Evolutionary conservation across 2,888 invertebrate genomes (phyloP).

Genomic region (Carabus problematicus): DNA sequence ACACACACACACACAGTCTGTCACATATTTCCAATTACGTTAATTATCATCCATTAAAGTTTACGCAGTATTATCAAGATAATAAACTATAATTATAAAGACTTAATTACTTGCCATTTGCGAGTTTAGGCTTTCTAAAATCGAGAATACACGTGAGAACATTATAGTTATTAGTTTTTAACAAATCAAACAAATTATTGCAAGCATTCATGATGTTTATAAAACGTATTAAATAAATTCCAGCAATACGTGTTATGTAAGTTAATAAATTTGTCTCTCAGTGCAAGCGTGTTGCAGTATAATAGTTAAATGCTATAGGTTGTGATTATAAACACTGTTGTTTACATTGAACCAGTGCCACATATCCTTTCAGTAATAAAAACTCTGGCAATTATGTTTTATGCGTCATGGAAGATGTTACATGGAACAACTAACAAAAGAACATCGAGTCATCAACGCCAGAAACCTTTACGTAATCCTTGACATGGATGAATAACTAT

Average conservation of each 20-base stretch:
- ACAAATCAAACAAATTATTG: too few species aligned
- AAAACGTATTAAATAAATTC: too few species aligned
- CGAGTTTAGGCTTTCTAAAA: conserved; percentile 26
- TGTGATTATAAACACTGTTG: conserved; percentile 23
- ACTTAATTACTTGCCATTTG: conserved; percentile 21
- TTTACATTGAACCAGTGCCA: conserved; percentile 23
- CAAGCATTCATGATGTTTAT: too few species aligned
- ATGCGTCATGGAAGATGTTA: too few species aligned
- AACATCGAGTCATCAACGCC: too few species aligned
- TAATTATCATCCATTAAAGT: conserved; percentile 23
- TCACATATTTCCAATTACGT: conserved; percentile 26
- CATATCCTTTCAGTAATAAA: neutral
- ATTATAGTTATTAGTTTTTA: too few species aligned
- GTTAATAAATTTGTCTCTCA: too few species aligned
- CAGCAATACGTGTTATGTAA: too few species aligned
- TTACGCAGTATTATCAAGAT: conserved; percentile 25
- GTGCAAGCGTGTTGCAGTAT: neutral
- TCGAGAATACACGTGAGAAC: conserved; percentile 1
- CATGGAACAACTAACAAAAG: too few species aligned
- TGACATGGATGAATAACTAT: too few species aligned
- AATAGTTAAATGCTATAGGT: conserved; percentile 16
- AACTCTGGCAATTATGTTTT: too few species aligned
- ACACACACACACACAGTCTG: conserved; percentile 14
- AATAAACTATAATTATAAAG: conserved; percentile 15
- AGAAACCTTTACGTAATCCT: too few species aligned